These are phyloP conservation scores for Drosophila mettleri DNA, from an alignment of 2,888 invertebrate species.

Conservation along the genomic window DNA sequence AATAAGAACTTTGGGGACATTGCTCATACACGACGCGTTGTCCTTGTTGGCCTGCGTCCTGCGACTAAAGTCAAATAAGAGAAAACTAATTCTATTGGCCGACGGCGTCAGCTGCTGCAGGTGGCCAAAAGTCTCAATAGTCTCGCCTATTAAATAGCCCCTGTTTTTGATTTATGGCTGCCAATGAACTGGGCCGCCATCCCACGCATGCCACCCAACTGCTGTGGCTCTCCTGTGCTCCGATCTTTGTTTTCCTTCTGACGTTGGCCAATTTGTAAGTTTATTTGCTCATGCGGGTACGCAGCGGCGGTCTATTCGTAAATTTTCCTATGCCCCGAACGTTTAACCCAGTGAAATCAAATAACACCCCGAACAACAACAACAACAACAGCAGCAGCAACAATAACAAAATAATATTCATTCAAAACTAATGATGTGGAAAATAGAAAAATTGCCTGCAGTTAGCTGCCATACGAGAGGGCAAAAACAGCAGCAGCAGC, in stretches of 20 bases:
- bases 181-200: slow-evolving; percentile 59
- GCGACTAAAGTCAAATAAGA: slow-evolving; percentile 71
- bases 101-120: slow-evolving; percentile 43
- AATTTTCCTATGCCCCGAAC: slow-evolving; percentile 47
- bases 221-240: slow-evolving; percentile 21
- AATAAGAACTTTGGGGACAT: slow-evolving; percentile 40
- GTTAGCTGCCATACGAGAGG: slow-evolving; percentile 44
- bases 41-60: slow-evolving; percentile 32
- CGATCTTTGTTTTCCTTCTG: slow-evolving; percentile 25
- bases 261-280: slow-evolving; percentile 71
- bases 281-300: slow-evolving; percentile 68
- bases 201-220: not conserved
- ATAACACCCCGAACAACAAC: slow-evolving; percentile 9
- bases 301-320: slow-evolving; percentile 16
- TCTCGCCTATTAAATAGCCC: slow-evolving; percentile 50
- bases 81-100: slow-evolving; percentile 74
- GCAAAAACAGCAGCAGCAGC: not conserved
- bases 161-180: slow-evolving; percentile 76
- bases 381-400: slow-evolving; percentile 11
- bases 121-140: slow-evolving; percentile 47
- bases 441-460: slow-evolving; percentile 77
- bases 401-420: slow-evolving; percentile 64
- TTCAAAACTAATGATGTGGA: slow-evolving; percentile 79
- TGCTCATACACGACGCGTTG: slow-evolving; percentile 54
- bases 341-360: slow-evolving; percentile 57